Conservation (phyloP, 2,797 vertebrate genomes). For the Hirundo rustica region DNA sequence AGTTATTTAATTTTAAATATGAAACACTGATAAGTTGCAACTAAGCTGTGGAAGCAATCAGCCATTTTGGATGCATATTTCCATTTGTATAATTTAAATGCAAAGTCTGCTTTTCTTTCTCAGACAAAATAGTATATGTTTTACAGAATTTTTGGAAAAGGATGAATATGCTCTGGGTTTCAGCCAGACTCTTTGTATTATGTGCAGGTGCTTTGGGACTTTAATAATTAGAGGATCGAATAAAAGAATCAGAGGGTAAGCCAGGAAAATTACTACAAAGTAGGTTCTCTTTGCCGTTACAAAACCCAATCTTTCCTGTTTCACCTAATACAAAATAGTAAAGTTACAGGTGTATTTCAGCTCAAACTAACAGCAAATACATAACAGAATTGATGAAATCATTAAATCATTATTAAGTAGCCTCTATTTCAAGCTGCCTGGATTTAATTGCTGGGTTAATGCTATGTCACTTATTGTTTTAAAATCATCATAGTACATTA, state of each 20-base stretch:
- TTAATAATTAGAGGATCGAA: neutral
- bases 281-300: neutral
- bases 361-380: neutral
- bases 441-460: neutral
- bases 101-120: neutral
- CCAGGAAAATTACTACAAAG: neutral
- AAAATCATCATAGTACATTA: neutral
- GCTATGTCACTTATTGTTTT: neutral
- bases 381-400: neutral
- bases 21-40: neutral
- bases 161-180: neutral
- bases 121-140: neutral
- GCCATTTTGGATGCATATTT: neutral
- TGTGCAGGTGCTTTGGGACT: neutral
- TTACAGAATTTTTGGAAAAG: neutral
- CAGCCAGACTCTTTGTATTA: neutral
- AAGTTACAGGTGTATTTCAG: neutral
- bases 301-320: neutral
- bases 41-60: neutral
- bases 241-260: constrained; percentile 2
- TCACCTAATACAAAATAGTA: neutral
- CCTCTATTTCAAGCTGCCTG: neutral
- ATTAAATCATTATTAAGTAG: neutral
- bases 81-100: neutral
- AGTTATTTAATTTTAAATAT: neutral